These are phyloP conservation scores for Bombus vancouverensis DNA, from an alignment of 1,140 invertebrate species.

Conservation along the genomic window DNA sequence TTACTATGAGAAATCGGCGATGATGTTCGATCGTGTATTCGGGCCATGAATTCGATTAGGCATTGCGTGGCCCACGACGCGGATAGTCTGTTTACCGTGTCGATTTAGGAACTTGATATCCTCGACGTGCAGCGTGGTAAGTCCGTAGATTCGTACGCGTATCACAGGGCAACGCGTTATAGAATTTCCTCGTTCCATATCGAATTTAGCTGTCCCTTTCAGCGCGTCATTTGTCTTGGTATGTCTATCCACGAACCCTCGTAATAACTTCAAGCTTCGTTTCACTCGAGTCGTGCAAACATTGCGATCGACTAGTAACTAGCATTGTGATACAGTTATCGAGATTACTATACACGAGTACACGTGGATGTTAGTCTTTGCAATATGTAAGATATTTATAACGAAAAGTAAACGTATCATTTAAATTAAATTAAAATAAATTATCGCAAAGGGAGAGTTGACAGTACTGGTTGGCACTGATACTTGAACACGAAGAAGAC, in stretches of 20 bases:
- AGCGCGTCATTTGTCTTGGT: constrained; percentile 5
- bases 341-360: not conserved
- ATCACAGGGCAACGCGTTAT: constrained; percentile 10
- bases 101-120: not conserved
- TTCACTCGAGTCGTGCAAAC: not conserved
- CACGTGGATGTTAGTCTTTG: too few species aligned
- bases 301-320: not conserved
- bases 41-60: constrained; percentile 10
- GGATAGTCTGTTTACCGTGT: not conserved
- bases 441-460: too few species aligned
- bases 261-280: not conserved
- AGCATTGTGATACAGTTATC: not conserved
- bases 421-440: too few species aligned
- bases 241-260: constrained; percentile 5
- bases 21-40: not conserved
- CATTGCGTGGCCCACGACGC: not conserved
- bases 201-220: constrained; percentile 11
- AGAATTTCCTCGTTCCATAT: constrained; percentile 31
- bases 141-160: not conserved
- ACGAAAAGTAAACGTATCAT: too few species aligned
- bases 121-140: not conserved
- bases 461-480: too few species aligned
- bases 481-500: too few species aligned
- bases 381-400: too few species aligned
- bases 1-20: constrained; percentile 8